Base-by-base conservation (phyloP, 2,113 vertebrate genomes). In the Aythya baeri region DNA sequence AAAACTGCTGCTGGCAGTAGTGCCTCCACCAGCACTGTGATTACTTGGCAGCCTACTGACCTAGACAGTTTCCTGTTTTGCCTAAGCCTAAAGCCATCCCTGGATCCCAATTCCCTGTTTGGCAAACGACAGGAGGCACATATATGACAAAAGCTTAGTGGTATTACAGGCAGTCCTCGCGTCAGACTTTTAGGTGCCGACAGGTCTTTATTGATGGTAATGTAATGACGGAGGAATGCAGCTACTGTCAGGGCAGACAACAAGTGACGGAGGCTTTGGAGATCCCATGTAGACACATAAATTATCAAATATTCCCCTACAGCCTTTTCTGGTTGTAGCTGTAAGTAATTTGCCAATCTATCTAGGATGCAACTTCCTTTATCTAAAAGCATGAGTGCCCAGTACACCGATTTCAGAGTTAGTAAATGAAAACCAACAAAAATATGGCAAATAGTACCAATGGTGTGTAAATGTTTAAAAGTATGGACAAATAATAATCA, bases 41-140 rank as follows among this genome's bases (percentile, higher is more conserved):
- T 81, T 81, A 67, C 67, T 61, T 78, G 71, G 22, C 80, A 88
- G 74, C 62, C 77, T 78, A 75, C 25, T 92, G 92, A 94, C 83
- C 49, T 17, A 89, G 84, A 65, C 1, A 0, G 81, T 61, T 93
- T 95, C 86, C 77, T 96, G 77, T 89, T 96, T 93, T 93, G 91
- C 83, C 86, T 82, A 49, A 89, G 89, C 91, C 83, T 95, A 76
- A 82, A 95, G 94, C 74, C 74, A 86, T 72, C 80, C 62, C 61
- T 2, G 3, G 52, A 87, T 93, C 70, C 74, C 89, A 17, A 32
- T 71, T 84, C 76, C 65, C 86, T 58, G 66, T 54, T 8, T 70
- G 93, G 77, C 86, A 92, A 72, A 95, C 1, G 31, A 31, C 14
- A 31, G 73, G 86, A 95, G 81, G 74, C 38, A 82, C 34, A 91